Conservation (phyloP, 2,113 vertebrate genomes). For the Prunella himalayana region DNA sequence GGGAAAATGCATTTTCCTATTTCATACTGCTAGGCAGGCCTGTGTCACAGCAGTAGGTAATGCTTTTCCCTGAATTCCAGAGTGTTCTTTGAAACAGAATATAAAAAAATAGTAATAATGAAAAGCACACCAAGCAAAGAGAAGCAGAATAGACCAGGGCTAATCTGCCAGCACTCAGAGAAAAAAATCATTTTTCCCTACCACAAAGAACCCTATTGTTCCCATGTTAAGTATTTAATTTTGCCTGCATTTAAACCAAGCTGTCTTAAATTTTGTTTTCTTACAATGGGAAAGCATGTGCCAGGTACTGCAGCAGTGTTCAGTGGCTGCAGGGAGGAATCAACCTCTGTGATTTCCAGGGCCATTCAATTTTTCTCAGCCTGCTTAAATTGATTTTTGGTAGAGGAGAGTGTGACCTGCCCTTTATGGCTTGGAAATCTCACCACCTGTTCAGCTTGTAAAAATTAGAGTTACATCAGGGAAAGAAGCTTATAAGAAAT, state of each 20-base stretch:
- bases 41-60: neutral
- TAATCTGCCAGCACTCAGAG: constrained; percentile 8
- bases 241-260: constrained; percentile 1
- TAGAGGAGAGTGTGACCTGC: neutral
- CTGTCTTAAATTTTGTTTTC: constrained; percentile 1
- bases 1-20: neutral
- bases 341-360: neutral
- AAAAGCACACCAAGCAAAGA: neutral
- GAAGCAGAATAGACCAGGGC: neutral
- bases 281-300: neutral
- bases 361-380: neutral
- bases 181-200: neutral
- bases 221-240: neutral
- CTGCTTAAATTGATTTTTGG: neutral
- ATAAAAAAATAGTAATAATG: neutral
- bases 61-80: neutral
- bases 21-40: neutral
- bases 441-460: neutral
- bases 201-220: constrained; percentile 50
- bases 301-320: neutral
- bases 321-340: neutral
- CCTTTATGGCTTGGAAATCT: neutral
- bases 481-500: neutral
- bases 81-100: neutral
- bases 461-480: neutral